Conservation (phyloP, 2,797 vertebrate species). For the Anguilla anguilla region DNA sequence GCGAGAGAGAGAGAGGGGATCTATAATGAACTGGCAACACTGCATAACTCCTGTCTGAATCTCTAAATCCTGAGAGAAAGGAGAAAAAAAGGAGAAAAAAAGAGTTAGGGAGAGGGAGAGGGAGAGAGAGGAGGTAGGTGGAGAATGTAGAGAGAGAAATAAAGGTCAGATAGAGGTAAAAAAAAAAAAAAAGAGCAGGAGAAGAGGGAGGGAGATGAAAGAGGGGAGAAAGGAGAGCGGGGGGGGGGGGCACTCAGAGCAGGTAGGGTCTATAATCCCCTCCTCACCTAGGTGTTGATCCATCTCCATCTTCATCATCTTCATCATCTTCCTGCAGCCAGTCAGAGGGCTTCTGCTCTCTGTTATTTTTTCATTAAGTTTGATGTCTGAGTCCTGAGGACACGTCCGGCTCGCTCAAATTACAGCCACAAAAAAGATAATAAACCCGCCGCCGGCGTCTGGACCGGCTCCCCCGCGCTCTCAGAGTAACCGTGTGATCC, state of each 20-base stretch:
- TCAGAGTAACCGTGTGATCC: background rate
- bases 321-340: background rate
- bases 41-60: slow-evolving; percentile 33
- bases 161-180: background rate
- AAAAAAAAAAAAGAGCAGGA: background rate
- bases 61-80: slow-evolving; percentile 32
- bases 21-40: background rate
- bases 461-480: background rate
- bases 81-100: slow-evolving; percentile 17
- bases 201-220: background rate
- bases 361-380: background rate
- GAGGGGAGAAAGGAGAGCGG: slow-evolving; percentile 1
- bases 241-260: no score
- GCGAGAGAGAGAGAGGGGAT: slow-evolving; percentile 7
- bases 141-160: background rate
- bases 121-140: background rate
- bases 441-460: no score
- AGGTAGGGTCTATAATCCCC: no score
- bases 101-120: background rate
- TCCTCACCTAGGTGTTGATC: no score
- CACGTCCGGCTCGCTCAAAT: background rate
- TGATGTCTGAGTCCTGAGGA: background rate
- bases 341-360: background rate
- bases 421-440: background rate
- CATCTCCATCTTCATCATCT: background rate